Base-by-base conservation (phyloP, 1,140 invertebrate genomes). In the Drosophila baimaii region DNA sequence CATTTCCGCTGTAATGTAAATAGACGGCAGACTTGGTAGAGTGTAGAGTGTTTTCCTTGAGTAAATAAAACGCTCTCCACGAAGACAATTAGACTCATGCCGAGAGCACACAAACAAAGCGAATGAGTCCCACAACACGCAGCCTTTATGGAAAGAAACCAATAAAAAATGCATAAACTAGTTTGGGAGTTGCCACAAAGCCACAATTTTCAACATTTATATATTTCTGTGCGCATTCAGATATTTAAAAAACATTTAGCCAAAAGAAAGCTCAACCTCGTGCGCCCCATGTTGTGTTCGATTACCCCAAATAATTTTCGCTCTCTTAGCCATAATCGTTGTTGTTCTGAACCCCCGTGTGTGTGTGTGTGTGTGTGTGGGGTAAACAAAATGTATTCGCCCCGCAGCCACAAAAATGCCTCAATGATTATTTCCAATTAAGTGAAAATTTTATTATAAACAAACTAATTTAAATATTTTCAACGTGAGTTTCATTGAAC, bases 371-470 rank as follows among this genome's bases (percentile, higher is more conserved):
- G 27, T 3, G 12, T 64, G 61, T 33, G 61, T 59, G 62, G 63
- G 55, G 63, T 70, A 70, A 70, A 70, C 66, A 71, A 70, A 52
- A 23, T 10, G 23, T 6, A 25, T 25, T 19, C 65, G 39, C 44
- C 76, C 59, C 29, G 35, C 63, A 39, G 57, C 57, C 70, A 49
- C 63, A 79, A 73, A 78, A 89, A 81, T 78, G 69, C 77, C 66
- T 70, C 64, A 81, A 75, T 73, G 84, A 89, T 89, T 83, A 84
- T 89, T 82, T 89, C 84, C 80, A 89, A 89, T 89, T 84, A 89
- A 89, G 84, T 89, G 84, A 89, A 89, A 89, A 89, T 89, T 89
- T 89, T 89, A 89, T 89, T 89, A 89, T 89, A 89, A 89, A 89
- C 84, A 89, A 84, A 80, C 83, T 79, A 72, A 86, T 88, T 88